Evolutionary conservation across 2,888 invertebrate genomes (phyloP).

Genomic region (Epinotia nisella): DNA sequence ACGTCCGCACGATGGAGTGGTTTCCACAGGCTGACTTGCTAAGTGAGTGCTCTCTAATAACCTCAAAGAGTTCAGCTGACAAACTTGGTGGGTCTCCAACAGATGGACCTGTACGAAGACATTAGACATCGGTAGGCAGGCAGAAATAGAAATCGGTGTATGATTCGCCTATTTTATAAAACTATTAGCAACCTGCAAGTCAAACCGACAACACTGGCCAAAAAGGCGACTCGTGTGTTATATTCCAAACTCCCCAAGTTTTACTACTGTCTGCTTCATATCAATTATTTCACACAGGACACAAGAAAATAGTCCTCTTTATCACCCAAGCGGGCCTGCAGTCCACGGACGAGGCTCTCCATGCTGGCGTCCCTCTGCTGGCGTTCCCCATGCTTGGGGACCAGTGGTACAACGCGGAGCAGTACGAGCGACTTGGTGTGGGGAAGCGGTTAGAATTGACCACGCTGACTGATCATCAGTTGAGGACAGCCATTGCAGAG

Average conservation of each 20-base stretch:
- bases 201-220: too few relatives aligned
- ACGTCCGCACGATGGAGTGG: conserved; percentile 60
- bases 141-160: too few relatives aligned
- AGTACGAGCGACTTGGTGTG: conserved; percentile 54
- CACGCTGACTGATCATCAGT: conserved; percentile 50
- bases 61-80: too few relatives aligned
- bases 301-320: conserved; percentile 73
- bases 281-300: conserved; percentile 52
- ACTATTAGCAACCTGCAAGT: too few relatives aligned
- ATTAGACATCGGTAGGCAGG: too few relatives aligned
- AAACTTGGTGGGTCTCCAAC: too few relatives aligned
- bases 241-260: too few relatives aligned
- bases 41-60: conserved; percentile 48
- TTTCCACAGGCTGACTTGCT: conserved; percentile 58
- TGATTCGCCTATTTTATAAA: too few relatives aligned
- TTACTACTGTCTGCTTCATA: too few relatives aligned
- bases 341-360: conserved; percentile 72
- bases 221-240: background rate
- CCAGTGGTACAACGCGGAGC: conserved; percentile 66
- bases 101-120: too few relatives aligned
- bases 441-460: conserved; percentile 57
- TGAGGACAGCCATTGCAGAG: conserved; percentile 52
- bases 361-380: conserved; percentile 65
- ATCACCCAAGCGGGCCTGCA: conserved; percentile 75
- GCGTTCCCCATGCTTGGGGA: conserved; percentile 70